Evolutionary conservation across 2,113 vertebrate species (phyloP).

Genomic region (Eolophus roseicapilla): DNA sequence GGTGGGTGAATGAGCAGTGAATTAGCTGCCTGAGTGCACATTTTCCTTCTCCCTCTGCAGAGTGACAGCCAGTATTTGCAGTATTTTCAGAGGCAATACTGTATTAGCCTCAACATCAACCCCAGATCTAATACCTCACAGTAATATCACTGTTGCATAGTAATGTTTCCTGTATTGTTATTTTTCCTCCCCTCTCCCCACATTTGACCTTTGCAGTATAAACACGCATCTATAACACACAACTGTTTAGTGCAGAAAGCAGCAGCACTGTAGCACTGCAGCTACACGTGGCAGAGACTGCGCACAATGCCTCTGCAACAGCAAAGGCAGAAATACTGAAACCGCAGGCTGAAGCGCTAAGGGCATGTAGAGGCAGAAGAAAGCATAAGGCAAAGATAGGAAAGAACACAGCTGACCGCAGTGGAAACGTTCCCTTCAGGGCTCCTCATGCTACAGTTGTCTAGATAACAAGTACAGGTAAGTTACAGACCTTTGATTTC

Average conservation of each 20-base stretch:
- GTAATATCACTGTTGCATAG: neutral
- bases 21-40: neutral
- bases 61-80: neutral
- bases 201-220: neutral
- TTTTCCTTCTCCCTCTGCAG: neutral
- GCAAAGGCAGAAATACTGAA: neutral
- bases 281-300: accelerated
- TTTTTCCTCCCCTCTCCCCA: neutral
- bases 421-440: neutral
- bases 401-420: neutral
- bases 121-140: neutral
- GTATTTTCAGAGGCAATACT: neutral
- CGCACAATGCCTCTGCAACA: neutral
- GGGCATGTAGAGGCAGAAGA: accelerated
- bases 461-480: neutral
- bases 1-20: neutral
- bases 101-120: neutral
- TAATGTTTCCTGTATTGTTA: neutral
- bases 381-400: neutral
- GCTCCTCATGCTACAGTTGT: neutral
- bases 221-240: neutral
- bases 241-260: neutral
- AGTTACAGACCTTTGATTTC: neutral
- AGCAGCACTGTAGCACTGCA: neutral
- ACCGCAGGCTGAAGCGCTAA: neutral